Evolutionary conservation across 2,113 vertebrate genomes (phyloP).

Genomic region (Hippolais icterina): DNA sequence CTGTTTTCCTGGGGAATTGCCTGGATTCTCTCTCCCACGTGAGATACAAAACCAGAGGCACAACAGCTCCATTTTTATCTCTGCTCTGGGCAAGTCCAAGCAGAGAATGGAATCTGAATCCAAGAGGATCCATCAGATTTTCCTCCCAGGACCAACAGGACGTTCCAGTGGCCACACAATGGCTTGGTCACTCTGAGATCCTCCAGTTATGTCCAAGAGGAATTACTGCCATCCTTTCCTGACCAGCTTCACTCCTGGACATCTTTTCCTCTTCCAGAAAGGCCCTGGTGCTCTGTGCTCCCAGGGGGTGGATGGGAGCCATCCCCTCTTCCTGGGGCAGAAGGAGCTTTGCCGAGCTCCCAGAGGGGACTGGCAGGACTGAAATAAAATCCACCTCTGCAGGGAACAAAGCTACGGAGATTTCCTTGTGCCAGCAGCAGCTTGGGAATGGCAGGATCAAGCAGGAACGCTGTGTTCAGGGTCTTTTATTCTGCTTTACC

Average conservation of each 20-base stretch:
- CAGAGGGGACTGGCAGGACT: neutral
- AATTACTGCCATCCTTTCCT: neutral
- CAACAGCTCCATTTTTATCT: neutral
- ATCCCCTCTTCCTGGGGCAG: neutral
- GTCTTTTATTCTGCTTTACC: constrained; percentile 42
- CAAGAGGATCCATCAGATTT: neutral
- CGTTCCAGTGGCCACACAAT: accelerated
- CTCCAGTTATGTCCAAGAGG: neutral
- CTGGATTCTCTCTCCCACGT: neutral
- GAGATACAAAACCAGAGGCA: neutral
- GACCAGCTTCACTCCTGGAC: neutral
- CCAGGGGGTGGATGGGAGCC: neutral
- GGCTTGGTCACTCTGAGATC: neutral
- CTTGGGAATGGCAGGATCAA: constrained; percentile 36
- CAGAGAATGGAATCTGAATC: neutral
- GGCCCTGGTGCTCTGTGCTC: neutral
- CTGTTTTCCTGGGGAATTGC: neutral
- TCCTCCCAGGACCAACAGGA: neutral
- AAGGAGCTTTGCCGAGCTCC: neutral
- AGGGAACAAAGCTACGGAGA: neutral
- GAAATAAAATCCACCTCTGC: constrained; percentile 16
- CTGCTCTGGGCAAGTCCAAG: neutral
- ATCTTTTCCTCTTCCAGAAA: neutral
- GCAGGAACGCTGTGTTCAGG: constrained; percentile 46
- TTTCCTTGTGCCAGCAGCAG: neutral